Evolutionary conservation across 2,888 invertebrate species (phyloP).

Genomic region (Julus scandinavius): DNA sequence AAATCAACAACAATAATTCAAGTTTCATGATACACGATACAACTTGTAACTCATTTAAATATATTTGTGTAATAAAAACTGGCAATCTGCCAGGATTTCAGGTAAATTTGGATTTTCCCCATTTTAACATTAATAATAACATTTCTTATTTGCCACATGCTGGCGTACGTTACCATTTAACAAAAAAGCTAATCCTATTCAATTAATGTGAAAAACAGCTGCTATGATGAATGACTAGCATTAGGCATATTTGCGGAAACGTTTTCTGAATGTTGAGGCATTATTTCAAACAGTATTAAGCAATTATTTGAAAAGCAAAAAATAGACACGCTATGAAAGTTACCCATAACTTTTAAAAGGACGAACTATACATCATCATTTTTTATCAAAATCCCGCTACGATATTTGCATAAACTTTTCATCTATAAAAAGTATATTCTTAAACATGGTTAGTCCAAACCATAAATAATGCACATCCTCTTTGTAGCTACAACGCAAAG

Average conservation of each 20-base stretch:
- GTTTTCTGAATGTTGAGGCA: not conserved
- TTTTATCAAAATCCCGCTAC: not conserved
- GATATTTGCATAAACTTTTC: not conserved
- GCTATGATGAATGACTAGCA: slow-evolving; percentile 22
- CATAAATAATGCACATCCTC: too few relatives aligned
- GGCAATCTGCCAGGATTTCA: not conserved
- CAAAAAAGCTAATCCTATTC: not conserved
- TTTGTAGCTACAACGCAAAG: too few relatives aligned
- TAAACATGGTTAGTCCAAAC: too few relatives aligned
- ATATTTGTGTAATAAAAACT: not conserved
- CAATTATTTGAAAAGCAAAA: not conserved
- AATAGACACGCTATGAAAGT: not conserved
- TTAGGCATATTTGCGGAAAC: not conserved
- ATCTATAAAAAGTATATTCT: not conserved
- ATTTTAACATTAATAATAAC: not conserved
- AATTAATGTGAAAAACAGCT: slow-evolving; percentile 31
- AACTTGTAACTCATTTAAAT: not conserved
- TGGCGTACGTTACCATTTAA: not conserved
- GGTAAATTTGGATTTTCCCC: not conserved
- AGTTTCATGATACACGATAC: not conserved
- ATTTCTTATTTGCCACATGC: not conserved
- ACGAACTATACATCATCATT: not conserved
- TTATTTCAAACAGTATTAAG: not conserved
- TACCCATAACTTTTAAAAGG: not conserved
- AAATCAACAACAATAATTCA: not conserved